Percentiles rank a stretch among this genome's conserved stretches.
Evolutionary conservation across 2,888 invertebrate genomes (phyloP).

Genomic region (Himalopsyche anomala): DNA sequence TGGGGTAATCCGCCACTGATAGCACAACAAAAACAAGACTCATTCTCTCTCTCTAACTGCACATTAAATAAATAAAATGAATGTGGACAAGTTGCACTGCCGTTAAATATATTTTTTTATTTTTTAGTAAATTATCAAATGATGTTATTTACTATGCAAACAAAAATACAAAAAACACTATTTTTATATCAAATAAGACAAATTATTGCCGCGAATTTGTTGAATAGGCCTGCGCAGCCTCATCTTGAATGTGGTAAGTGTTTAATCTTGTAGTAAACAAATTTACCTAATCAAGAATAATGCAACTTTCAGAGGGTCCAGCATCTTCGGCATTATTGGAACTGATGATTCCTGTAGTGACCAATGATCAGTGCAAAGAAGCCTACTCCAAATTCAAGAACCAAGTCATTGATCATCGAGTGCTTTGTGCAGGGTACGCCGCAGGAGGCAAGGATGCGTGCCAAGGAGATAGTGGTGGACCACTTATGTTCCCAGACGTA

Average conservation of each 20-base stretch:
- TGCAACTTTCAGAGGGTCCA: conserved; percentile 79
- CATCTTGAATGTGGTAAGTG: not conserved
- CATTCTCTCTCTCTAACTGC: too few species aligned
- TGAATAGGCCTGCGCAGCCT: too few species aligned
- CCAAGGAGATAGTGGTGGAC: conserved; percentile 90
- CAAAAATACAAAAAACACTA: too few species aligned
- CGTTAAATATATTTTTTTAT: too few species aligned
- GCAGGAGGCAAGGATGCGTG: conserved; percentile 84
- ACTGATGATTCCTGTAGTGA: conserved; percentile 83
- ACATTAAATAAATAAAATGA: too few species aligned
- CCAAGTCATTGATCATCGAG: conserved; percentile 79
- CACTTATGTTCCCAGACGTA: conserved; percentile 81
- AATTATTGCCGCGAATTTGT: too few species aligned
- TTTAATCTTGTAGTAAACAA: not conserved
- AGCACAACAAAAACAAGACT: too few species aligned
- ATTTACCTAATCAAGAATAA: not conserved
- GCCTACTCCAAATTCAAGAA: conserved; percentile 77
- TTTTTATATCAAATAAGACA: too few species aligned
- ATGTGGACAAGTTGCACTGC: too few species aligned
- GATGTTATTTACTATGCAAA: too few species aligned
- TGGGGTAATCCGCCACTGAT: too few species aligned
- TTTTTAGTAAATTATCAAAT: too few species aligned
- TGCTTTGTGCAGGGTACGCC: conserved; percentile 83
- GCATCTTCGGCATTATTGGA: conserved; percentile 81
- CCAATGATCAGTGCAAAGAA: conserved; percentile 78